These are phyloP conservation scores for Yponomeuta malinellus DNA, from an alignment of 2,888 invertebrate species.

Conservation along the genomic window DNA sequence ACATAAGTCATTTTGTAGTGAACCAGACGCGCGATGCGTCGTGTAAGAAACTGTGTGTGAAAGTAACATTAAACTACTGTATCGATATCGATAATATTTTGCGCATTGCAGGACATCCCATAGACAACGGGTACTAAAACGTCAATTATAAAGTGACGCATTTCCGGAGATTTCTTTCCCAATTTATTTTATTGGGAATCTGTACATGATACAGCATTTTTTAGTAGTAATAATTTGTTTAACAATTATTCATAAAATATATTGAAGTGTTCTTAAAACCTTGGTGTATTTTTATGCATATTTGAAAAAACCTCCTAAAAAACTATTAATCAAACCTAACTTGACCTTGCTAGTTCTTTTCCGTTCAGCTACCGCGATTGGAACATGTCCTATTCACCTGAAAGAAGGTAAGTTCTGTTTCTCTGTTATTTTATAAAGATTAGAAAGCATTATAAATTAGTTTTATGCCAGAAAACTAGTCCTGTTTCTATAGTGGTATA, in stretches of 20 bases:
- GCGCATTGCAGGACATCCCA: not conserved
- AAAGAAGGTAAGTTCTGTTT: slow-evolving; percentile 84
- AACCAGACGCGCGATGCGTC: too few relatives aligned
- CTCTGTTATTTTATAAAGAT: slow-evolving; percentile 34
- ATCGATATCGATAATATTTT: not conserved
- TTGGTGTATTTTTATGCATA: not conserved
- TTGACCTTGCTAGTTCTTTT: slow-evolving; percentile 79
- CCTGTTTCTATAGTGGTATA: not conserved
- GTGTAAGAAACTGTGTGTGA: too few relatives aligned
- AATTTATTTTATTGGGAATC: slow-evolving; percentile 42
- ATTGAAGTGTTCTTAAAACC: slow-evolving; percentile 18
- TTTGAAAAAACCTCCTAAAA: slow-evolving; percentile 26
- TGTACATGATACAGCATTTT: slow-evolving; percentile 31
- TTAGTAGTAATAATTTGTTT: slow-evolving; percentile 36
- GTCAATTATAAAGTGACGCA: slow-evolving; percentile 37
- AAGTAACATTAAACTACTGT: not conserved
- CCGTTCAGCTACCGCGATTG: slow-evolving; percentile 85
- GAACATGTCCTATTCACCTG: slow-evolving; percentile 89
- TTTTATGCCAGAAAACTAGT: not conserved
- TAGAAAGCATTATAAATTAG: not conserved
- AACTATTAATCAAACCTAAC: slow-evolving; percentile 67
- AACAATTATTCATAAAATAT: slow-evolving; percentile 39
- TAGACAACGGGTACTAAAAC: not conserved
- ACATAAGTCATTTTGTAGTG: too few relatives aligned
- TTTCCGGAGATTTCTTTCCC: slow-evolving; percentile 59